Conservation (phyloP, 1,140 invertebrate genomes). For the Cotesia vestalis region DNA sequence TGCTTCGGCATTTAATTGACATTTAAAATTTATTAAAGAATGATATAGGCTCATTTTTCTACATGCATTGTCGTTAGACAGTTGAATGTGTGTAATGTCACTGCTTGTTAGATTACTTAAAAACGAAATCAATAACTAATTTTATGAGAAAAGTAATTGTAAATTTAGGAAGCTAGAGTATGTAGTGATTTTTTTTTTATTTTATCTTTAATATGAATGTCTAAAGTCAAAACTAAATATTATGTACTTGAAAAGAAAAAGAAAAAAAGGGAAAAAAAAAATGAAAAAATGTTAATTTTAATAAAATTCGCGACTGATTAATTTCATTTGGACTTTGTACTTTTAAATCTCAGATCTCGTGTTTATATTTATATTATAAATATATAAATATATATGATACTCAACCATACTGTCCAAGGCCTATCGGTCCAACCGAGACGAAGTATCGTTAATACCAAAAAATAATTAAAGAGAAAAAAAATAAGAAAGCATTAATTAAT, state of each 20-base stretch:
- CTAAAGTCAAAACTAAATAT: conserved; percentile 6
- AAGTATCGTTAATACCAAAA: conserved; percentile 21
- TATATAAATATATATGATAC: not conserved
- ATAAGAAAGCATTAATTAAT: not conserved
- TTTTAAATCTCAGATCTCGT: not conserved
- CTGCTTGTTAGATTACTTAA: conserved; percentile 35
- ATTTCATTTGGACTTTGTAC: not conserved
- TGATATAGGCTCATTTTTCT: conserved; percentile 64
- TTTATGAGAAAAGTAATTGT: conserved; percentile 40
- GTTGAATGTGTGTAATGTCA: conserved; percentile 45
- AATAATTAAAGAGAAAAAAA: not conserved
- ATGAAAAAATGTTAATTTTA: conserved; percentile 14
- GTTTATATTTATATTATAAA: conserved; percentile 6
- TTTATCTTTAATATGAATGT: not conserved
- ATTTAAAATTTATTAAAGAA: conserved; percentile 38
- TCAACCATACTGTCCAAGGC: conserved; percentile 46
- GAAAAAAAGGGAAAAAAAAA: conserved; percentile 14
- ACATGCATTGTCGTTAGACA: conserved; percentile 61
- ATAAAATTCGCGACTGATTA: conserved; percentile 14
- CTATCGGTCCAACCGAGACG: conserved; percentile 42
- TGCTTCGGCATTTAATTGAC: conserved; percentile 63
- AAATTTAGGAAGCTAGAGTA: not conserved
- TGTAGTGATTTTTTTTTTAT: no score
- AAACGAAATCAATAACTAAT: not conserved
- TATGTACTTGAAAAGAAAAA: not conserved